Percentiles rank a stretch among this genome's conserved stretches.
Conservation (phyloP, 2,797 vertebrate species). For the Pseudochirops cupreus region DNA sequence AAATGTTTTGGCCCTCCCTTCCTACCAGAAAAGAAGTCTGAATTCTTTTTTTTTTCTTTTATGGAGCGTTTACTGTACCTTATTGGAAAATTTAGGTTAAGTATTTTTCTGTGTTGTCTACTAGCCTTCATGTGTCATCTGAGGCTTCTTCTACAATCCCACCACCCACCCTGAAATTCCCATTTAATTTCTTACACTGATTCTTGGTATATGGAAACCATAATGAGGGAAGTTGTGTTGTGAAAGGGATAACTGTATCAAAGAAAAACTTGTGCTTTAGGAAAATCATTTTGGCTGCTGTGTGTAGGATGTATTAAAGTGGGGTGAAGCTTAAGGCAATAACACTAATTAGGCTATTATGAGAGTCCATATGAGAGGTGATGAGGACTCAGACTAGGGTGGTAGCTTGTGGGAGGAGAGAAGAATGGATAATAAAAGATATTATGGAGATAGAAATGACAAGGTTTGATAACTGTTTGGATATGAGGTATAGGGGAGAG, state of each 20-base stretch:
- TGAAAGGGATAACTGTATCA: not conserved
- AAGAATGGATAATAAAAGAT: not conserved
- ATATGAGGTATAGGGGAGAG: not conserved
- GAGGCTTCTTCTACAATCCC: not conserved
- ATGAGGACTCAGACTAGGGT: not conserved
- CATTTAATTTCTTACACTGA: too few species aligned
- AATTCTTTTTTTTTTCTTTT: too few species aligned
- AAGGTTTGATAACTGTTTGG: not conserved
- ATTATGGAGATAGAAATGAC: not conserved
- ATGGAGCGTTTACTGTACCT: too few species aligned
- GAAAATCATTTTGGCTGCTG: not conserved
- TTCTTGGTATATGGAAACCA: not conserved
- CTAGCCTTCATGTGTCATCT: too few species aligned
- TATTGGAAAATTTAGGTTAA: too few species aligned
- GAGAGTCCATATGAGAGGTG: not conserved
- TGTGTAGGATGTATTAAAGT: not conserved
- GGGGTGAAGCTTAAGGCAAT: not conserved
- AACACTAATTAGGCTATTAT: not conserved
- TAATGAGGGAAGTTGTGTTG: not conserved
- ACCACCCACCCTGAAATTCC: too few species aligned
- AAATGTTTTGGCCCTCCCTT: too few species aligned
- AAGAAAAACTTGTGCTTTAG: not conserved
- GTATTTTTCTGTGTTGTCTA: too few species aligned
- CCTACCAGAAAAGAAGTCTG: too few species aligned
- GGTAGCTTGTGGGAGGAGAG: not conserved